A percentile compares a stretch with the other conserved stretches of the same genome.
phyloP scores from a whole-genome alignment of 2,797 vertebrate genomes.

The Fratercula arctica region DNA sequence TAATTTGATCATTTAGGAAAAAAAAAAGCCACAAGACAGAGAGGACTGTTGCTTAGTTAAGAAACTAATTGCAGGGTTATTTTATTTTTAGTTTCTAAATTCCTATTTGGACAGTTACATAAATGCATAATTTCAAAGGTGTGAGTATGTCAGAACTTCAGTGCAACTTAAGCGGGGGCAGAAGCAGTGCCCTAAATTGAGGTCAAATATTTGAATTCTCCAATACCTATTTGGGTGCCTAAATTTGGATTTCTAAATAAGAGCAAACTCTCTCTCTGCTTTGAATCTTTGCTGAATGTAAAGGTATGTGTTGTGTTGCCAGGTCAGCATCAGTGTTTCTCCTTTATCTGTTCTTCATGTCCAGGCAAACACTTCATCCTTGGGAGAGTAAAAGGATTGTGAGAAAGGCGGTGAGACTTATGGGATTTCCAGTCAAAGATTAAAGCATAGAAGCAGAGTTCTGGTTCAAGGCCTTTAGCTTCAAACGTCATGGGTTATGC shows the following conservation, averaged over 20 bases:
- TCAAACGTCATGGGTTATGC: not conserved
- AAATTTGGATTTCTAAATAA: not conserved
- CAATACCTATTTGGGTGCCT: not conserved
- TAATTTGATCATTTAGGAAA: not conserved
- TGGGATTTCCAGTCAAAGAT: not conserved
- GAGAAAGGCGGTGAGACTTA: not conserved
- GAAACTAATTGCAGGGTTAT: not conserved
- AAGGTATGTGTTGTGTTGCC: not conserved
- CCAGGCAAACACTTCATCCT: not conserved
- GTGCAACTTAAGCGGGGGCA: not conserved
- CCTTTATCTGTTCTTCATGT: rapidly evolving
- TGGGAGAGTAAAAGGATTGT: not conserved
- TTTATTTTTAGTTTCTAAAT: not conserved
- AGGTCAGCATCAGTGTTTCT: not conserved
- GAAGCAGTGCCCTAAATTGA: not conserved
- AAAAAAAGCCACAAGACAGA: not conserved
- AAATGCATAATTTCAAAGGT: not conserved
- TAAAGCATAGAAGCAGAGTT: not conserved
- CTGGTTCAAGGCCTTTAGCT: not conserved
- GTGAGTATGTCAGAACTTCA: not conserved
- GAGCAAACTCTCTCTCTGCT: not conserved
- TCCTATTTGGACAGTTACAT: not conserved
- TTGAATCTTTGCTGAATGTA: not conserved
- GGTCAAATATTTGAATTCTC: not conserved
- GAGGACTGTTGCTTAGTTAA: not conserved